phyloP scores from a whole-genome alignment of 2,113 vertebrate species.

The Anoura caudifer region DNA sequence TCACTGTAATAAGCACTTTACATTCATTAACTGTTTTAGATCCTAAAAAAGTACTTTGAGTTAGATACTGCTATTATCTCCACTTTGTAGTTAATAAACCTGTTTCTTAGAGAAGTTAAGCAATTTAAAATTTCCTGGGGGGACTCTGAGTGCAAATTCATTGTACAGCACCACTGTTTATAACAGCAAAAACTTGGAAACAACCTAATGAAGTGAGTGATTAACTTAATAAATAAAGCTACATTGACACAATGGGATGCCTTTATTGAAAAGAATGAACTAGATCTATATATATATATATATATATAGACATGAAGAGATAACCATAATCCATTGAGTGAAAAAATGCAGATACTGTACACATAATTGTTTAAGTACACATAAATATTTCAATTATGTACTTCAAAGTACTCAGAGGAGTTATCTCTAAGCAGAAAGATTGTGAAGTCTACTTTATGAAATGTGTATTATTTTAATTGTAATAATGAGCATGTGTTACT shows the following conservation, averaged over 20 bases:
- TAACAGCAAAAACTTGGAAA: not conserved
- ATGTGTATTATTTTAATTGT: not conserved
- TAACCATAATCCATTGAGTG: not conserved
- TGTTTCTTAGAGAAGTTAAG: conserved; percentile 31
- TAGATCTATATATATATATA: not conserved
- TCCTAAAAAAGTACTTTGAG: not conserved
- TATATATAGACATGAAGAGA: not conserved
- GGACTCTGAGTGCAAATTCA: not conserved
- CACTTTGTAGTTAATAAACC: not conserved
- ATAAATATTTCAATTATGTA: not conserved
- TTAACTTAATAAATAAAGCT: not conserved
- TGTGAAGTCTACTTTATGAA: not conserved
- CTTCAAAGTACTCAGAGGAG: not conserved
- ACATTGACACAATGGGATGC: not conserved
- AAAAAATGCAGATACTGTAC: not conserved
- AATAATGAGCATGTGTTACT: not conserved
- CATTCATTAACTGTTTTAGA: not conserved
- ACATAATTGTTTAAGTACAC: not conserved
- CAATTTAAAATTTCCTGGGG: conserved; percentile 19
- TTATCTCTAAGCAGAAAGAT: not conserved
- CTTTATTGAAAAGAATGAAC: not conserved
- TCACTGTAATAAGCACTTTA: not conserved
- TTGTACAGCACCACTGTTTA: not conserved
- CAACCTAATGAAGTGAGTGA: not conserved
- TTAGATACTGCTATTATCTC: not conserved